Percentiles rank a stretch among this genome's conserved stretches.
Conservation (phyloP, 2,113 vertebrate species). For the Fukomys damarensis region DNA sequence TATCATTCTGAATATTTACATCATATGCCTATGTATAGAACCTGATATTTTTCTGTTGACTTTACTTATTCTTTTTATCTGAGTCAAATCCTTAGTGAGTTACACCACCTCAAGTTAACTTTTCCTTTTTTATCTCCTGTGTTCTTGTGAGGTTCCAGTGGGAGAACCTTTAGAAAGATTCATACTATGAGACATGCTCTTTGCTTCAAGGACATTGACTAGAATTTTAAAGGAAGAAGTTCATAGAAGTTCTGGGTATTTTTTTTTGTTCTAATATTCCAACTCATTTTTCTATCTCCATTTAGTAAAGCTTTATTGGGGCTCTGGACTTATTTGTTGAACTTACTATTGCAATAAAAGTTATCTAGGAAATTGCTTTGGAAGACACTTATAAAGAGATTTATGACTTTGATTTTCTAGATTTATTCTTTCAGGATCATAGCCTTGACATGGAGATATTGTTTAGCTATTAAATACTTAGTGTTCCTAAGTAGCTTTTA, state of each 20-base stretch:
- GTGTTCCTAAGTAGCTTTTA: slow-evolving; percentile 3
- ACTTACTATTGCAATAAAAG: slow-evolving; percentile 51
- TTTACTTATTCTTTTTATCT: background rate
- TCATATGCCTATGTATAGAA: background rate
- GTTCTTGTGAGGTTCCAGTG: background rate
- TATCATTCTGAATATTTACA: background rate
- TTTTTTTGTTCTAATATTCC: slow-evolving; percentile 17
- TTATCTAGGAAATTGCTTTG: slow-evolving; percentile 1
- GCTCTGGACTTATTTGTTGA: slow-evolving; percentile 50
- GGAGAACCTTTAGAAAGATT: background rate
- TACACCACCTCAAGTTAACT: background rate
- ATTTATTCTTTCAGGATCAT: slow-evolving; percentile 50
- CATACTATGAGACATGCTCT: background rate
- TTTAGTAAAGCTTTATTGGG: slow-evolving; percentile 39
- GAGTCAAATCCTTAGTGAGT: background rate
- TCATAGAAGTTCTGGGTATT: background rate
- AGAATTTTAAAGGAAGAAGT: background rate
- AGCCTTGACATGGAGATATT: background rate
- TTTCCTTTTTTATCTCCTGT: background rate
- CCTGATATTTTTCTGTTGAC: background rate
- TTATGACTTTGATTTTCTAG: slow-evolving; percentile 49
- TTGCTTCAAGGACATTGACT: slow-evolving; percentile 1
- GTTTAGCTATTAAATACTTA: background rate
- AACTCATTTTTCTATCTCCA: slow-evolving; percentile 52
- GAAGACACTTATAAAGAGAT: slow-evolving; percentile 17